These are phyloP conservation scores for Rhabdophis nuchalis DNA, from an alignment of 2,797 vertebrate species.

Conservation along the genomic window DNA sequence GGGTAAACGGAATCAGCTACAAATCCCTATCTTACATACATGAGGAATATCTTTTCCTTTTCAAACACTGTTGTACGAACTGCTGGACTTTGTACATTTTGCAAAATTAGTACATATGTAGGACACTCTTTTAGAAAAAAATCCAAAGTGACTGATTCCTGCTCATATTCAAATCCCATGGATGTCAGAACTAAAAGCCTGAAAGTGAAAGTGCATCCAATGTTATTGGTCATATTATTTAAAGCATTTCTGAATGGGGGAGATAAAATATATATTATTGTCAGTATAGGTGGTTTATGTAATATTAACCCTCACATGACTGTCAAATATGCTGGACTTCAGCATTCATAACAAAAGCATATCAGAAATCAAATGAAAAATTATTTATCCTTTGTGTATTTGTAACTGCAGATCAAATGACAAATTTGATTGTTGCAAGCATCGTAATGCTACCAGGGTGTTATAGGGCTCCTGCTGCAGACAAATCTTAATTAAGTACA, in stretches of 20 bases:
- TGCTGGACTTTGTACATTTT: not conserved
- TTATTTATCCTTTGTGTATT: not conserved
- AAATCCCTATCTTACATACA: not conserved
- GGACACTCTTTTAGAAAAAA: not conserved
- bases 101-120: not conserved
- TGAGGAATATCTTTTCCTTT: not conserved
- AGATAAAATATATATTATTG: not conserved
- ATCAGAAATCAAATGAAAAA: not conserved
- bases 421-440: not conserved
- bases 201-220: not conserved
- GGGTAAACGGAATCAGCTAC: not conserved
- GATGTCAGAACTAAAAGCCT: not conserved
- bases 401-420: not conserved
- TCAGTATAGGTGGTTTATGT: not conserved
- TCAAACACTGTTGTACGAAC: not conserved
- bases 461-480: not conserved
- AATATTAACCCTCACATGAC: not conserved
- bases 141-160: not conserved
- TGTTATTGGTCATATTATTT: not conserved
- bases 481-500: not conserved
- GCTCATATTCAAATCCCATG: too few species aligned
- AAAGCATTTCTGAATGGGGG: not conserved
- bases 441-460: not conserved
- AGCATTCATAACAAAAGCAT: not conserved
- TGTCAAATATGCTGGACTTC: not conserved